Percentiles rank a stretch among this genome's conserved stretches.
These are phyloP conservation scores for Epiblema foenella DNA, from an alignment of 2,888 invertebrate genomes.

Conservation along the genomic window DNA sequence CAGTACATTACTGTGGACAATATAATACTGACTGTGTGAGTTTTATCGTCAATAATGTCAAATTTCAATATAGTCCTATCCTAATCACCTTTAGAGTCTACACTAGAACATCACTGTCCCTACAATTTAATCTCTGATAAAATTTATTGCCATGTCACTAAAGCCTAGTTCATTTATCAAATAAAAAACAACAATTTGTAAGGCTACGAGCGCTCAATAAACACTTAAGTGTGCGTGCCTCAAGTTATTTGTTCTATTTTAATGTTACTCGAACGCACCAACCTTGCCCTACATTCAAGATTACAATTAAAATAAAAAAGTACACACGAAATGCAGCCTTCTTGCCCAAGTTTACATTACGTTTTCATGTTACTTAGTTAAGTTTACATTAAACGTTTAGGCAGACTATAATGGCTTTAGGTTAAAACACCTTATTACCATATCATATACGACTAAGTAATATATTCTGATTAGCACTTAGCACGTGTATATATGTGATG, in stretches of 20 bases:
- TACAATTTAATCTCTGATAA: neutral
- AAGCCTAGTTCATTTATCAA: slow-evolving; percentile 20
- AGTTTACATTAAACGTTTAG: neutral
- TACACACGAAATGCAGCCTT: slow-evolving; percentile 45
- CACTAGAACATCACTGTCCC: neutral
- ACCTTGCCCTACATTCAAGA: slow-evolving; percentile 78
- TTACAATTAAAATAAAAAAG: slow-evolving; percentile 71
- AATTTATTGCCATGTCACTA: slow-evolving; percentile 15
- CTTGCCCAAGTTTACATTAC: slow-evolving; percentile 34
- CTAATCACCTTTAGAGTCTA: neutral
- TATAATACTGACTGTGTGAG: no score
- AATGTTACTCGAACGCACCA: slow-evolving; percentile 73
- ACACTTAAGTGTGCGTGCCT: slow-evolving; percentile 66
- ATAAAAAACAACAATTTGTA: slow-evolving; percentile 49
- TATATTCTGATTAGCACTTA: no score
- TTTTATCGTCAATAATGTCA: neutral
- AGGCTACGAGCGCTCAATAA: slow-evolving; percentile 56
- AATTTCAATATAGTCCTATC: neutral
- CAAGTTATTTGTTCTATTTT: slow-evolving; percentile 76
- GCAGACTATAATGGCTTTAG: slow-evolving; percentile 20
- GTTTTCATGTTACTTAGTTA: slow-evolving; percentile 12
- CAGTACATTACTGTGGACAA: no score
- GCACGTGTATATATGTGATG: no score
- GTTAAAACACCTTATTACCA: no score
- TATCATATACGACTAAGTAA: no score